A percentile compares a stretch with the other conserved stretches of the same genome.
phyloP scores from a whole-genome alignment of 1,140 invertebrate genomes.

The Euwallacea similis region DNA sequence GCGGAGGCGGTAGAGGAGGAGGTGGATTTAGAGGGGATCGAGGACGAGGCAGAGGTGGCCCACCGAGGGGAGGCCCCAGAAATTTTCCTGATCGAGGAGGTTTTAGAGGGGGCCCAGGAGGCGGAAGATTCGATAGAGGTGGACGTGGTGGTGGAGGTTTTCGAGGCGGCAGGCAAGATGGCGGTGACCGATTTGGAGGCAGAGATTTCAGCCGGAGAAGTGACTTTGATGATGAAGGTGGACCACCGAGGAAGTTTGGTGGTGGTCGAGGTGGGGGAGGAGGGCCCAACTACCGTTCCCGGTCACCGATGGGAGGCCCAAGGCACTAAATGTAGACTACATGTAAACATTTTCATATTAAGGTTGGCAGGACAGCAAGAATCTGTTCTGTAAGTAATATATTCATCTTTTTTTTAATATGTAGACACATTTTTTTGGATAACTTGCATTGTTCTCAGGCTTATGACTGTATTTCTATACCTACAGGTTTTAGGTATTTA shows the following conservation, averaged over 20 bases:
- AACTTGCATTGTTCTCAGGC: too few relatives aligned
- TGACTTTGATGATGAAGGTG: constrained; percentile 42
- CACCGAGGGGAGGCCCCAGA: constrained; percentile 34
- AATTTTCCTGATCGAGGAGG: constrained; percentile 42
- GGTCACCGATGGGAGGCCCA: constrained; percentile 47
- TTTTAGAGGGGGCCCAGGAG: constrained; percentile 40
- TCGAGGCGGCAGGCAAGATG: constrained; percentile 40
- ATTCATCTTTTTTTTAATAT: too few relatives aligned
- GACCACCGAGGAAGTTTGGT: constrained; percentile 45
- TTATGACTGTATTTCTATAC: too few relatives aligned
- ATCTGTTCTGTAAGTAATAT: too few relatives aligned
- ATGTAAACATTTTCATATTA: too few relatives aligned
- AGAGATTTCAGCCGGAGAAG: constrained; percentile 43
- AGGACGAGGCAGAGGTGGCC: constrained; percentile 31
- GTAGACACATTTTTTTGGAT: too few relatives aligned
- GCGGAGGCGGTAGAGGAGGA: constrained; percentile 39
- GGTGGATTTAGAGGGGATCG: constrained; percentile 40
- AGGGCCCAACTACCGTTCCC: constrained; percentile 48
- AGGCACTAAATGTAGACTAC: constrained; percentile 41
- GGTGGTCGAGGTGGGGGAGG: constrained; percentile 43
- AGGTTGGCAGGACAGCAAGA: too few relatives aligned
- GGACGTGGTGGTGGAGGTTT: constrained; percentile 42
- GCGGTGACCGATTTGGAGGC: constrained; percentile 41
- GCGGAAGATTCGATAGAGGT: constrained; percentile 39
- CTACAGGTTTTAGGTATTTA: too few relatives aligned